A percentile compares a stretch with the other conserved stretches of the same genome.
phyloP scores from a whole-genome alignment of 2,113 vertebrate genomes.

The Lophochroa leadbeateri region DNA sequence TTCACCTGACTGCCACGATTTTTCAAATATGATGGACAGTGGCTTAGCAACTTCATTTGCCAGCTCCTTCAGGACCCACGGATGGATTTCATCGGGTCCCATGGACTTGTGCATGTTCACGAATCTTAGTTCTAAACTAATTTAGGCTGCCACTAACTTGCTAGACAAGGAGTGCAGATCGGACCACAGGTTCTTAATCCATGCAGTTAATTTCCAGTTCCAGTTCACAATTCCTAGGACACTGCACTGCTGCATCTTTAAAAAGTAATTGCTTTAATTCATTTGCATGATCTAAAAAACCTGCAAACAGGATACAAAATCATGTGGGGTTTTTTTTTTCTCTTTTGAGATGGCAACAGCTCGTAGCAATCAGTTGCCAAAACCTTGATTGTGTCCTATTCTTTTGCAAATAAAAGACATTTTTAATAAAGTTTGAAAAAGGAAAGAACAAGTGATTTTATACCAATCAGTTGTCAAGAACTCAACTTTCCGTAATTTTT shows the following conservation, averaged over 20 bases:
- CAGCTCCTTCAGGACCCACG: too few species aligned
- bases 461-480: background rate
- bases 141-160: background rate
- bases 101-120: too few species aligned
- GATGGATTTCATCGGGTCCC: too few species aligned
- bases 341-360: background rate
- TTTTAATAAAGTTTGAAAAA: background rate
- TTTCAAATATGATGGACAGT: too few species aligned
- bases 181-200: background rate
- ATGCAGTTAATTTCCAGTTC: background rate
- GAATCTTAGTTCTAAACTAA: background rate
- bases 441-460: background rate
- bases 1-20: too few species aligned
- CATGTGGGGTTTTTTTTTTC: background rate
- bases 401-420: background rate
- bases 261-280: background rate
- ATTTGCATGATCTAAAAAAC: background rate
- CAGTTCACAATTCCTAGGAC: background rate
- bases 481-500: background rate
- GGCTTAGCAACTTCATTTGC: too few species aligned
- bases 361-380: background rate
- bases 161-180: background rate
- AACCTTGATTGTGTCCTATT: background rate
- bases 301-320: background rate
- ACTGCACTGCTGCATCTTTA: background rate